Base-by-base conservation (phyloP, 1,140 invertebrate species). In the Drosophila equinoxialis region DNA sequence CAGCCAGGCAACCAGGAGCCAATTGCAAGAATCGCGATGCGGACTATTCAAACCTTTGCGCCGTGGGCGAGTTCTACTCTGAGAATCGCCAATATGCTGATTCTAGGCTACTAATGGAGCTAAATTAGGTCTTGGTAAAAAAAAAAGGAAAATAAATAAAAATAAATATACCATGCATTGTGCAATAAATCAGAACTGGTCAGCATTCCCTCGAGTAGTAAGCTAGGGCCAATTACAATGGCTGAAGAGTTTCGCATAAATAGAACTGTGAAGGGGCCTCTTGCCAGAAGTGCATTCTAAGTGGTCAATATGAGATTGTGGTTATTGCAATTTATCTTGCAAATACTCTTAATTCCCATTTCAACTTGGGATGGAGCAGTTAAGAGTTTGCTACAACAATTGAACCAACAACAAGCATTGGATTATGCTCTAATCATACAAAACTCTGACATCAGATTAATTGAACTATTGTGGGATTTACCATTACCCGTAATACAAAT, bases 401-500 rank as follows among this genome's bases (percentile, higher is more conserved):
- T 83, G 3, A 41, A 39, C 0, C 26, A 3, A 3, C 58, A 84
- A 20, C 51, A 84, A 5, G 4, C 45, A 8, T 71, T 84, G 3
- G 67, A 84, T 2, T 74, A 77, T 81, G 65, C 35, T 4, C 20
- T 84, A 7, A 3, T 74, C 0, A 1, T 80, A 6, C 69, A 67
- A 13, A 64, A 63, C 11, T 20, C 55, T 0, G 37, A 66, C 0
- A 6, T 11, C 0, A 20, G 48, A 74, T 64, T 30, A 58, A 35
- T 35, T 1, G 1, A 62, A 0, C 2, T 69, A 1, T 51, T 85
- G 45, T 55, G 48, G 48, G 23, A 76, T 17, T 8, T 83, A 3
- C 41, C 68, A 2, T 14, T 81, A 48, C 65, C 87, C 1, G n/a
- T 83, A 1, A 51, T 90, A 2, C 72, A 66, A 11, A 55, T 83